These are phyloP conservation scores for Euplagia quadripunctaria DNA, from an alignment of 2,888 invertebrate species.

Conservation along the genomic window DNA sequence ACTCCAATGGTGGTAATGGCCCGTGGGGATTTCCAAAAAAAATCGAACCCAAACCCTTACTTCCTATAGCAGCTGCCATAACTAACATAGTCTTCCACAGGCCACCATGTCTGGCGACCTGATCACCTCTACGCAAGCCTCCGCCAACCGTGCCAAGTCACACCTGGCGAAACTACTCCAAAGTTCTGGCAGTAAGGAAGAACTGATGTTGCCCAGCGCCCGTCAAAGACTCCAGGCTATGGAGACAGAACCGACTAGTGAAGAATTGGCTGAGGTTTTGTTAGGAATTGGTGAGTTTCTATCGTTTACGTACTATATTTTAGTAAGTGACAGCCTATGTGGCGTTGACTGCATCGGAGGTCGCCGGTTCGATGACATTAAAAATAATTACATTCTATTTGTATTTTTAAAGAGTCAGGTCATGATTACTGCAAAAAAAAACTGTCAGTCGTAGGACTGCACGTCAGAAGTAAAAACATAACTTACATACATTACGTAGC, in stretches of 20 bases:
- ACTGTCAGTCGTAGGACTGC: too few relatives aligned
- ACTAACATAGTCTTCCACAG: conserved; percentile 61
- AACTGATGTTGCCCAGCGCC: conserved; percentile 71
- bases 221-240: conserved; percentile 63
- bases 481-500: too few relatives aligned
- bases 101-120: conserved; percentile 93
- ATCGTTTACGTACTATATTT: not conserved
- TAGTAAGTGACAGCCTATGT: too few relatives aligned
- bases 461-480: too few relatives aligned
- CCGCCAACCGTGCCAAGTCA: conserved; percentile 88
- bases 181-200: conserved; percentile 53
- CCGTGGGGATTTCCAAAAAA: not conserved
- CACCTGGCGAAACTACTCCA: conserved; percentile 61
- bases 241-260: conserved; percentile 60
- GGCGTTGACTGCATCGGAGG: too few relatives aligned
- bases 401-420: too few relatives aligned
- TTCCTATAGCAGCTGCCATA: conserved; percentile 18
- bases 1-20: too few relatives aligned
- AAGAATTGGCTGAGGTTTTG: conserved; percentile 71
- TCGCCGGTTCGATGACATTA: not conserved
- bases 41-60: not conserved
- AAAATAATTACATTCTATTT: too few relatives aligned
- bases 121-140: conserved; percentile 87
- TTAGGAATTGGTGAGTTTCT: conserved; percentile 74
- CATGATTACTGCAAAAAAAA: too few relatives aligned